Evolutionary conservation across 2,113 vertebrate genomes (phyloP).

Genomic region (Peromyscus polionotus): DNA sequence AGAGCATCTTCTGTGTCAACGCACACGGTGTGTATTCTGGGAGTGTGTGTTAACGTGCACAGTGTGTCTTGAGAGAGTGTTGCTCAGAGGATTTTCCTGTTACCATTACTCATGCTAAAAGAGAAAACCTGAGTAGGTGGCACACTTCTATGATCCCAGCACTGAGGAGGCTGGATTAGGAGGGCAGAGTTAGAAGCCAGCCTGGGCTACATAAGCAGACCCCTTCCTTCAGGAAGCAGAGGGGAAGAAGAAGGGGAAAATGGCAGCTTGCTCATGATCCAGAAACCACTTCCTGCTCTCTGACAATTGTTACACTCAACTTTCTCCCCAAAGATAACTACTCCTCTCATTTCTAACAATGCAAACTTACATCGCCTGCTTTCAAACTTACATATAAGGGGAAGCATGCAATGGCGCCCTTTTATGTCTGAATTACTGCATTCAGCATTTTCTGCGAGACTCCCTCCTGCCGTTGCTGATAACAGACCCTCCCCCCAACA

Average conservation of each 20-base stretch:
- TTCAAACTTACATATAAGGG: slow-evolving; percentile 30
- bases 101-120: not conserved
- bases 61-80: not conserved
- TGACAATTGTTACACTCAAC: not conserved
- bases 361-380: not conserved
- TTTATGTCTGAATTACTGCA: slow-evolving; percentile 18
- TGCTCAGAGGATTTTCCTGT: not conserved
- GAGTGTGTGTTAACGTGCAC: not conserved
- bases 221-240: not conserved
- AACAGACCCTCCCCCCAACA: not conserved
- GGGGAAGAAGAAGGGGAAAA: not conserved
- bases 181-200: not conserved
- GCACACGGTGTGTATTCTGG: not conserved
- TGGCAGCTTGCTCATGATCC: not conserved
- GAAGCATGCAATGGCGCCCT: slow-evolving; percentile 1
- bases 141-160: not conserved
- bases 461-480: slow-evolving; percentile 28
- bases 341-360: slow-evolving; percentile 7
- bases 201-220: not conserved
- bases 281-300: not conserved
- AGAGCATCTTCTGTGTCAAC: not conserved
- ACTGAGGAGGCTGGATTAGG: not conserved
- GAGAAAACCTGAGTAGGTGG: not conserved
- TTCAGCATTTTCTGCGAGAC: slow-evolving; percentile 7
- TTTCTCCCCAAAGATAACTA: not conserved